Evolutionary conservation across 2,113 vertebrate species (phyloP).

Genomic region (Vulpes ferrilata): DNA sequence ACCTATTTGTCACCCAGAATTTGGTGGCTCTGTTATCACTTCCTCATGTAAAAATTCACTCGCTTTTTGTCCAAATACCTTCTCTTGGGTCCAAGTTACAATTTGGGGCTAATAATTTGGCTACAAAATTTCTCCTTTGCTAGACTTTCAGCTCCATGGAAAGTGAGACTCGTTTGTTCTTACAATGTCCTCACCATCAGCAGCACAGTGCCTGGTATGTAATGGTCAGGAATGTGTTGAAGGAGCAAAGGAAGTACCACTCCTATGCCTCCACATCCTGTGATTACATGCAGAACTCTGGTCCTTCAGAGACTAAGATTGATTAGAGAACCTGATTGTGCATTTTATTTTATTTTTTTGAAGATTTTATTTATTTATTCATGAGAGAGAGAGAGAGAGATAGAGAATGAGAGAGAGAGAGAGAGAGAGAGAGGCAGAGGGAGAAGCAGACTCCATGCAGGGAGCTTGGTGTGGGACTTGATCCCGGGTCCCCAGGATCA

Average conservation of each 20-base stretch:
- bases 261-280: accelerated
- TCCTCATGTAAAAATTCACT: not conserved
- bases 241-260: not conserved
- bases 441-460: too few relatives aligned
- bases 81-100: not conserved
- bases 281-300: not conserved
- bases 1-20: not conserved
- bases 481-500: too few relatives aligned
- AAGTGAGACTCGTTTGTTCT: not conserved
- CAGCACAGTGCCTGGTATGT: not conserved
- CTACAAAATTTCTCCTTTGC: not conserved
- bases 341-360: not conserved
- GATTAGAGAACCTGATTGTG: not conserved
- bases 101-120: not conserved
- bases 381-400: too few relatives aligned
- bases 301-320: not conserved
- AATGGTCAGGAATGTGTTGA: not conserved
- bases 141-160: not conserved
- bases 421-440: too few relatives aligned
- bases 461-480: too few relatives aligned
- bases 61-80: not conserved
- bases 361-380: too few relatives aligned
- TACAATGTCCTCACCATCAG: not conserved
- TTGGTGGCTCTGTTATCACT: not conserved
- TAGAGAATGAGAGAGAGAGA: too few relatives aligned